A percentile compares a stretch with the other conserved stretches of the same genome.
Evolutionary conservation across 2,797 vertebrate genomes (phyloP).

Genomic region (Danio tinwini): DNA sequence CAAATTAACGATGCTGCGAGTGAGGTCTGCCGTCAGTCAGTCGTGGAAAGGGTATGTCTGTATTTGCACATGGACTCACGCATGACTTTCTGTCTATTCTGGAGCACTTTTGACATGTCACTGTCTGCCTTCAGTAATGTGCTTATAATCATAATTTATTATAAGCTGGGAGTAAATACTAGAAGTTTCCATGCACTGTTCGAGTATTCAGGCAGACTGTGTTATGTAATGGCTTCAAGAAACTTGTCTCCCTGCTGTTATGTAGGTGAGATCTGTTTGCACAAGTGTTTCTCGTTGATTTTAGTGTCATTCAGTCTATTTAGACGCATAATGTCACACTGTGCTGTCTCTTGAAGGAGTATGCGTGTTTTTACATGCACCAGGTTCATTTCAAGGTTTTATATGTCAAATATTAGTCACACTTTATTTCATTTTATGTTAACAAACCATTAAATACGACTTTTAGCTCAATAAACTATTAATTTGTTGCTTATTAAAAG

Average conservation of each 20-base stretch:
- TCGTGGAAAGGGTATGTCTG: constrained; percentile 74
- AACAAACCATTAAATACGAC: no score
- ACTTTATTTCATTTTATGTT: no score
- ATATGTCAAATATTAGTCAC: no score
- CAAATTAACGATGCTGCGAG: constrained; percentile 69
- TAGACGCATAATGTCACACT: neutral
- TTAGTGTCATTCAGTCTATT: neutral
- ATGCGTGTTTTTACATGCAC: neutral
- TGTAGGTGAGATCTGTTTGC: neutral
- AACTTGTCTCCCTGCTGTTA: neutral
- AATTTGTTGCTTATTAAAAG: no score
- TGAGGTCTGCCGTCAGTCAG: constrained; percentile 57
- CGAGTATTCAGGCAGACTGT: neutral
- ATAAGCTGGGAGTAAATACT: neutral
- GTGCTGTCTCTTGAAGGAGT: no score
- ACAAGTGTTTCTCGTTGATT: constrained; percentile 16
- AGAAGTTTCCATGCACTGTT: neutral
- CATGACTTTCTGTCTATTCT: constrained; percentile 54
- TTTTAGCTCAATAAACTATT: no score
- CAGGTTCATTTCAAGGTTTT: neutral
- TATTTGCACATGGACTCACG: constrained; percentile 58
- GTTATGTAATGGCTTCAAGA: constrained; percentile 28
- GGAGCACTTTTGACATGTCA: neutral
- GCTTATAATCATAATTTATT: neutral
- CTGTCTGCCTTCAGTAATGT: neutral